Conservation (phyloP, 2,113 vertebrate species). For the Alethe castanea region DNA sequence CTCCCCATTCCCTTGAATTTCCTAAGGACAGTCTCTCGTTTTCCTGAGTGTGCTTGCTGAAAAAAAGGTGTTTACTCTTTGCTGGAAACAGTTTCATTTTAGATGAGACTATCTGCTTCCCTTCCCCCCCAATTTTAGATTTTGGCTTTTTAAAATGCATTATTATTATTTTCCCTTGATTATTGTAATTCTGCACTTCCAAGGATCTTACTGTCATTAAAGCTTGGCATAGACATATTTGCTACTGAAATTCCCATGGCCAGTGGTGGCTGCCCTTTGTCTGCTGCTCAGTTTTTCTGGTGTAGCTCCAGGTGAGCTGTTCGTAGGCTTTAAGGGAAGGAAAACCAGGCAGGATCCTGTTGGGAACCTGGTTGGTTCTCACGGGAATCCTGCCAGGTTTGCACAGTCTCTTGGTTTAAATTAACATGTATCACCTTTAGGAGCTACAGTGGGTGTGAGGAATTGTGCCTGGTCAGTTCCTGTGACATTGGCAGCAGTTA, state of each 20-base stretch:
- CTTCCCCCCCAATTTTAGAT: accelerated
- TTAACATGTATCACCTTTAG: background rate
- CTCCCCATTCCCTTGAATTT: background rate
- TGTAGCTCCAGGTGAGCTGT: background rate
- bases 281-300: background rate
- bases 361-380: accelerated
- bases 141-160: background rate
- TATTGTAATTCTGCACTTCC: background rate
- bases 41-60: background rate
- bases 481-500: background rate
- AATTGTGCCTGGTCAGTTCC: background rate
- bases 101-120: background rate
- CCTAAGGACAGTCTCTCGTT: background rate
- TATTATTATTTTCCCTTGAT: background rate
- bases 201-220: background rate
- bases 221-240: background rate
- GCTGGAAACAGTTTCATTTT: background rate
- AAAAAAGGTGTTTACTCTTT: background rate
- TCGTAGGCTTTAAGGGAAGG: background rate
- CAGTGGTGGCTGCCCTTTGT: background rate
- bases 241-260: background rate
- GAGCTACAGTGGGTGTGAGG: background rate
- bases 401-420: background rate
- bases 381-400: background rate
- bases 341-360: background rate